A percentile compares a stretch with the other conserved stretches of the same genome.
These are phyloP conservation scores for Polypedilum vanderplanki DNA, from an alignment of 1,140 invertebrate species.

Conservation along the genomic window DNA sequence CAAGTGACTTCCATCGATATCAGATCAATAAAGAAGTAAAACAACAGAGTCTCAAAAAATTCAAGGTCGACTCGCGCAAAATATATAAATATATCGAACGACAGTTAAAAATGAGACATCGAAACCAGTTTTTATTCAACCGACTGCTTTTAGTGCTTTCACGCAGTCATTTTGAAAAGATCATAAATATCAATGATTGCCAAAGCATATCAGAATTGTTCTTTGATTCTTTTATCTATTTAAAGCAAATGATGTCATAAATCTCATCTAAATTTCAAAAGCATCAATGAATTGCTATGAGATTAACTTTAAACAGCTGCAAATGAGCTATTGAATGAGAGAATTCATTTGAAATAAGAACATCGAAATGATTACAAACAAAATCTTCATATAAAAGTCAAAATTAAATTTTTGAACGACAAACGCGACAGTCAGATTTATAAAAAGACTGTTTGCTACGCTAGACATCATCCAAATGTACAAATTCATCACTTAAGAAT, in stretches of 20 bases:
- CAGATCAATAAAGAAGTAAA: neutral
- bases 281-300: neutral
- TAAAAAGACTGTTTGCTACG: no score
- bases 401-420: neutral
- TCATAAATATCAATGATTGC: neutral
- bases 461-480: no score
- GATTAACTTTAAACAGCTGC: neutral
- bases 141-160: neutral
- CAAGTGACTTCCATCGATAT: neutral
- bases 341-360: neutral
- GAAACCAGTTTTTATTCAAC: constrained; percentile 1
- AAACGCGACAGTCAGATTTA: neutral
- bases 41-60: neutral
- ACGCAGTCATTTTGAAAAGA: neutral
- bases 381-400: neutral
- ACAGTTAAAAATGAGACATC: neutral
- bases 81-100: neutral
- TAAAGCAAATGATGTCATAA: neutral
- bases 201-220: neutral
- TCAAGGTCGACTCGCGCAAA: neutral
- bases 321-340: neutral
- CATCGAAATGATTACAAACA: neutral
- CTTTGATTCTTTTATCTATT: neutral
- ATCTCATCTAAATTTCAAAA: neutral
- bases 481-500: no score